Evolutionary conservation across 2,888 invertebrate genomes (phyloP).

Genomic region (Epistrophella euchroma): DNA sequence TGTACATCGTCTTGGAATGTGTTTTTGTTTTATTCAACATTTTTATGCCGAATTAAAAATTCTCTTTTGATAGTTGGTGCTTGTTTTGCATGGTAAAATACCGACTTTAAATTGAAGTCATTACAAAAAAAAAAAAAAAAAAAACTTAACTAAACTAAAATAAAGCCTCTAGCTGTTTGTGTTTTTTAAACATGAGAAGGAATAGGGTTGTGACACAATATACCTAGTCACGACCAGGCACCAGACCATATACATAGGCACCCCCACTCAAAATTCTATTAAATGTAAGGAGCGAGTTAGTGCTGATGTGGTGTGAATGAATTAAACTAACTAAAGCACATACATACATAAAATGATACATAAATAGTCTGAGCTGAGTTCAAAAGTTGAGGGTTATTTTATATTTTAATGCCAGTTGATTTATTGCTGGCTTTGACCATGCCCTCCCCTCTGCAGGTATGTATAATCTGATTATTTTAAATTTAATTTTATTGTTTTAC

Average conservation of each 20-base stretch:
- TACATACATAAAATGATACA: not conserved
- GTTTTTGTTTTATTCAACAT: not conserved
- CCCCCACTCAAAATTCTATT: slow-evolving; percentile 27
- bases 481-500: slow-evolving; percentile 41
- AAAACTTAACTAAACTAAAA: not conserved
- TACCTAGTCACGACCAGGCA: not conserved
- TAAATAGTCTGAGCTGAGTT: slow-evolving; percentile 14
- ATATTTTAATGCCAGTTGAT: not conserved
- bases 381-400: slow-evolving; percentile 58
- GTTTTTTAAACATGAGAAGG: slow-evolving; percentile 5
- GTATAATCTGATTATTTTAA: slow-evolving; percentile 59
- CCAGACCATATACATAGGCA: not conserved
- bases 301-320: slow-evolving; percentile 40
- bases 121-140: not conserved
- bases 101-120: slow-evolving; percentile 36
- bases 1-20: not conserved
- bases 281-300: not conserved
- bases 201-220: not conserved
- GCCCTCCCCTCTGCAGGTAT: slow-evolving; percentile 38
- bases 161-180: slow-evolving; percentile 1
- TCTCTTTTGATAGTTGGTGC: slow-evolving; percentile 38
- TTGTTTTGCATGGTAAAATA: slow-evolving; percentile 42
- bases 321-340: slow-evolving; percentile 7
- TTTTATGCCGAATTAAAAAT: slow-evolving; percentile 12
- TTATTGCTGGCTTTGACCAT: slow-evolving; percentile 33